These are phyloP conservation scores for Ichneumon xanthorius DNA, from an alignment of 2,888 invertebrate species.

Conservation along the genomic window DNA sequence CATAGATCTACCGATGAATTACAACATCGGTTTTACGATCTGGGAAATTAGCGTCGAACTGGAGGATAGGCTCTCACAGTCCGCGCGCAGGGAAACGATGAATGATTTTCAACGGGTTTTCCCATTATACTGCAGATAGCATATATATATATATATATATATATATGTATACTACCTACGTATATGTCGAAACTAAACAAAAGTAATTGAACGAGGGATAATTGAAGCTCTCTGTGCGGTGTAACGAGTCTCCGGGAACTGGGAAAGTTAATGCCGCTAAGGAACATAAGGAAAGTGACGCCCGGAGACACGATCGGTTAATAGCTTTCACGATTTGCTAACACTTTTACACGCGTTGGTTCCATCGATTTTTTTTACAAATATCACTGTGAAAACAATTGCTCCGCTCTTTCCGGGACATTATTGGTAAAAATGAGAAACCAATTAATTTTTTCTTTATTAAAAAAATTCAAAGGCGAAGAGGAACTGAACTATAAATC, in stretches of 20 bases:
- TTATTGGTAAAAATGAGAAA: not conserved
- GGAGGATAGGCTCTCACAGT: constrained; percentile 9
- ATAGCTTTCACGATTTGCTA: constrained; percentile 12
- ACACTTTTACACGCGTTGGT: not conserved
- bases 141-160: not conserved
- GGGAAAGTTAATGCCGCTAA: constrained; percentile 29
- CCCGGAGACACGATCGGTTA: constrained; percentile 32
- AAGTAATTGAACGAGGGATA: constrained; percentile 36
- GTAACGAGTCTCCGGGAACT: not conserved
- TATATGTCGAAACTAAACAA: constrained; percentile 14
- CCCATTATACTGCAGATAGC: constrained; percentile 7
- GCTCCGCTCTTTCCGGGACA: not conserved
- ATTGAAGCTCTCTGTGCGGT: constrained; percentile 26
- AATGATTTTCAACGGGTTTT: constrained; percentile 29
- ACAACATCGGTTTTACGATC: constrained; percentile 44
- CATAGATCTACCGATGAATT: constrained; percentile 34
- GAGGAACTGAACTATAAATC: no score
- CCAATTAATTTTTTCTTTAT: no score
- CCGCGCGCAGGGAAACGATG: not conserved
- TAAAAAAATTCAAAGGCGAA: no score
- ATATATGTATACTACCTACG: not conserved
- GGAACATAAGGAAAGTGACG: constrained; percentile 55
- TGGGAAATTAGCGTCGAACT: constrained; percentile 5
- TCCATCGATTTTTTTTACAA: not conserved
- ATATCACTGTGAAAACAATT: not conserved